These are phyloP conservation scores for Sebastes cheni DNA, from an alignment of 2,797 vertebrate species.

Conservation along the genomic window DNA sequence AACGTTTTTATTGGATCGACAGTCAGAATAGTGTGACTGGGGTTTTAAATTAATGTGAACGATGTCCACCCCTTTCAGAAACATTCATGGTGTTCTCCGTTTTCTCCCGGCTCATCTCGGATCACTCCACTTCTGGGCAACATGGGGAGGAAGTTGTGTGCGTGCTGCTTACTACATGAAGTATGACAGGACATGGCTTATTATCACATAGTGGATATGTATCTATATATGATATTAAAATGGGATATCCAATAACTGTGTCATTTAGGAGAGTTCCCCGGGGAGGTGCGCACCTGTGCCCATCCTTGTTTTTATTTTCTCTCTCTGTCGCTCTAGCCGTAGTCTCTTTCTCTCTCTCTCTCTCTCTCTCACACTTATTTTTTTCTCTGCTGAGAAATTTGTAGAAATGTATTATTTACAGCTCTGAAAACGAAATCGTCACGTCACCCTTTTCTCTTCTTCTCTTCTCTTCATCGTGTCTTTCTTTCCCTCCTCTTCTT, in stretches of 20 bases:
- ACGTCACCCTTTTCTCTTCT: conserved; percentile 72
- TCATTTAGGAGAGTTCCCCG: conserved; percentile 63
- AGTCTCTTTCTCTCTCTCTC: conserved; percentile 66
- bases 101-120: conserved; percentile 43
- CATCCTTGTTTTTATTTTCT: conserved; percentile 63
- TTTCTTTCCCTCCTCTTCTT: conserved; percentile 73
- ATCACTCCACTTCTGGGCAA: conserved; percentile 29
- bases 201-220: conserved; percentile 76
- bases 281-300: conserved; percentile 56
- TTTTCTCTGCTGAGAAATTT: conserved; percentile 82
- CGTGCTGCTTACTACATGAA: conserved; percentile 63
- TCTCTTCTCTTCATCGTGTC: conserved; percentile 76
- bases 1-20: conserved; percentile 65
- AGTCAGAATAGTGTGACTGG: conserved; percentile 33
- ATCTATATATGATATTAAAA: conserved; percentile 77
- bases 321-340: conserved; percentile 64
- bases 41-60: conserved; percentile 70
- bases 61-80: conserved; percentile 60
- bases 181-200: conserved; percentile 66
- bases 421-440: conserved; percentile 77
- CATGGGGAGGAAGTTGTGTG: conserved; percentile 11
- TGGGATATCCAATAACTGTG: conserved; percentile 67
- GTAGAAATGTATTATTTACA: conserved; percentile 95
- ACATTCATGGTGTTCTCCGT: conserved; percentile 31
- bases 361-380: conserved; percentile 17